Percentiles rank a stretch among this genome's conserved stretches.
Evolutionary conservation across 2,888 invertebrate genomes (phyloP).

Genomic region (Pammene aurita): DNA sequence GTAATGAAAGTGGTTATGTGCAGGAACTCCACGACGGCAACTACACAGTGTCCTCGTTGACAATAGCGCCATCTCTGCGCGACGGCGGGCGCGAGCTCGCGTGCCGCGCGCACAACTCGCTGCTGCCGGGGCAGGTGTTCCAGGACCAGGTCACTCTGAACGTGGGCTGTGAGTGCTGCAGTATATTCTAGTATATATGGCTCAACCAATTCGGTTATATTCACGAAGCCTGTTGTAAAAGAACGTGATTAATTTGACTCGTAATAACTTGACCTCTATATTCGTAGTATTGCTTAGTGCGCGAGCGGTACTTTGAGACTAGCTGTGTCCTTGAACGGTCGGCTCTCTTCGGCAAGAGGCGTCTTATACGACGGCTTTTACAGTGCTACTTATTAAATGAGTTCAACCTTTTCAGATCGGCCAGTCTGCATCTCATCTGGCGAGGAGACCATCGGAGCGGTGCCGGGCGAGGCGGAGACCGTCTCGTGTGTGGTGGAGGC

Average conservation of each 20-base stretch:
- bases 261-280: neutral
- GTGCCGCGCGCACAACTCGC: conserved; percentile 64
- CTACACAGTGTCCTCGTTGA: conserved; percentile 72
- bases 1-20: no score
- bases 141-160: conserved; percentile 64
- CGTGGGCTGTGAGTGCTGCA: conserved; percentile 74
- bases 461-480: conserved; percentile 58
- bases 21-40: conserved; percentile 75
- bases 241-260: no score
- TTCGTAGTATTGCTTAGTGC: no score
- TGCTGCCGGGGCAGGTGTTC: conserved; percentile 54
- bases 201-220: no score
- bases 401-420: conserved; percentile 54
- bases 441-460: conserved; percentile 58
- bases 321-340: no score
- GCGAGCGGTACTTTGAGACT: no score
- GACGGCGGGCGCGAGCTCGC: conserved; percentile 59
- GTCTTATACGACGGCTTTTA: no score
- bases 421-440: conserved; percentile 59
- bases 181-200: no score
- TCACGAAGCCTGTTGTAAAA: no score
- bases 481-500: conserved; percentile 66
- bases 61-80: conserved; percentile 62
- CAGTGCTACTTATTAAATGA: no score
- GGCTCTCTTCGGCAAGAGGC: no score